A percentile compares a stretch with the other conserved stretches of the same genome.
Conservation (phyloP, 2,113 vertebrate species). For the Nematolebias whitei region DNA sequence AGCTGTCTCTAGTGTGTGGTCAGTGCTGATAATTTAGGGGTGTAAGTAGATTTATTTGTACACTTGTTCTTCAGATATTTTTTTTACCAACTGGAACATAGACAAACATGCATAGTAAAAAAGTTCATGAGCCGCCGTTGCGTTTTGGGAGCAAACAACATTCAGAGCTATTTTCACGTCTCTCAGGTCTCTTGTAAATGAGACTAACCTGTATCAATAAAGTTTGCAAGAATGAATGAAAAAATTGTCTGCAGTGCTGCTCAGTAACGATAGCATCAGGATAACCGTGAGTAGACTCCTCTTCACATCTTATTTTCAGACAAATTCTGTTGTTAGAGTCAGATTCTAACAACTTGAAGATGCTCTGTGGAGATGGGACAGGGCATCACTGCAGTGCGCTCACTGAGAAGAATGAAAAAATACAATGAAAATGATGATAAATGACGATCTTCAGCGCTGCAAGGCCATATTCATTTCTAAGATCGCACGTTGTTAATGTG, state of each 20-base stretch:
- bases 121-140: too few species aligned
- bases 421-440: slow-evolving; percentile 63
- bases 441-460: slow-evolving; percentile 60
- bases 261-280: not conserved
- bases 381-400: slow-evolving; percentile 48
- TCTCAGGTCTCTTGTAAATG: too few species aligned
- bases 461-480: slow-evolving; percentile 73
- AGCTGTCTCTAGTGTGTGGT: slow-evolving; percentile 21
- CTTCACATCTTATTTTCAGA: slow-evolving; percentile 18
- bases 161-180: too few species aligned
- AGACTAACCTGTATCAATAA: too few species aligned
- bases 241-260: slow-evolving; percentile 18
- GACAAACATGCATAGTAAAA: too few species aligned
- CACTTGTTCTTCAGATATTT: too few species aligned
- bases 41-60: slow-evolving; percentile 48
- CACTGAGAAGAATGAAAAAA: slow-evolving; percentile 60
- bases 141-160: too few species aligned
- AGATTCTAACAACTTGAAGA: slow-evolving; percentile 41
- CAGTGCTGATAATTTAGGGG: slow-evolving; percentile 64
- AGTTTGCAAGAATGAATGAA: too few species aligned
- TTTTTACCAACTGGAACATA: too few species aligned
- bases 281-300: not conserved
- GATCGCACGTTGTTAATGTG: slow-evolving; percentile 62
- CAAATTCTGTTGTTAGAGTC: slow-evolving; percentile 15
- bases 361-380: slow-evolving; percentile 37